Conservation (phyloP, 2,113 vertebrate species). For the Noturus placidus region DNA sequence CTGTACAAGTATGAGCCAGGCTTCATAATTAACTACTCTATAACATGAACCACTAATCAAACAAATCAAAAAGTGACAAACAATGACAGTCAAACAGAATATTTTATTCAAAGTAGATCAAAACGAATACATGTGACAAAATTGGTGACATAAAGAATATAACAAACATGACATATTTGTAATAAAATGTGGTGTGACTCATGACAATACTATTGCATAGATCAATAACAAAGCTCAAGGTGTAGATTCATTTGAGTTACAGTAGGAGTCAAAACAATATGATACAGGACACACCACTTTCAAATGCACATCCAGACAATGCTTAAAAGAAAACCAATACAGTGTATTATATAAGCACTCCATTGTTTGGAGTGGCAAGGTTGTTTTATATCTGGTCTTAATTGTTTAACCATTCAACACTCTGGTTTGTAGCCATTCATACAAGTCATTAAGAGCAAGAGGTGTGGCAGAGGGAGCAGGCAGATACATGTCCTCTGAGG, state of each 20-base stretch:
- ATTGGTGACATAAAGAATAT: not conserved
- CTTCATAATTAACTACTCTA: not conserved
- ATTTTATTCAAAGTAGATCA: conserved; percentile 26
- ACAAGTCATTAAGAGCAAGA: conserved; percentile 45
- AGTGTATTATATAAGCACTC: not conserved
- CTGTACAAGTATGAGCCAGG: not conserved
- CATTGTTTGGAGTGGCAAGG: conserved; percentile 23
- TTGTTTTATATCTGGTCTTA: conserved; percentile 24
- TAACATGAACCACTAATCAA: not conserved
- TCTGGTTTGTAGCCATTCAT: conserved; percentile 39
- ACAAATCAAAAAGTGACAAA: not conserved
- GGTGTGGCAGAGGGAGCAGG: conserved; percentile 30
- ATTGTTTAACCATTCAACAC: conserved; percentile 38
- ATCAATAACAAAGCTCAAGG: conserved; percentile 2
- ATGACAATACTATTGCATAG: conserved; percentile 7
- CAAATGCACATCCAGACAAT: not conserved
- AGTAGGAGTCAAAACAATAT: not conserved
- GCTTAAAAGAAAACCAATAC: not conserved
- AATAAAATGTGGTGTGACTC: conserved; percentile 8
- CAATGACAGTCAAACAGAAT: not conserved
- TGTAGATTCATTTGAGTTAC: not conserved
- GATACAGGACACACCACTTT: not conserved
- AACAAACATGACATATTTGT: conserved; percentile 1
- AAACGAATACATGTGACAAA: not conserved
- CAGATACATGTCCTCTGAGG: conserved; percentile 41